A percentile compares a stretch with the other conserved stretches of the same genome.
Conservation (phyloP, 2,113 vertebrate genomes). For the Ploceus nigricollis region DNA sequence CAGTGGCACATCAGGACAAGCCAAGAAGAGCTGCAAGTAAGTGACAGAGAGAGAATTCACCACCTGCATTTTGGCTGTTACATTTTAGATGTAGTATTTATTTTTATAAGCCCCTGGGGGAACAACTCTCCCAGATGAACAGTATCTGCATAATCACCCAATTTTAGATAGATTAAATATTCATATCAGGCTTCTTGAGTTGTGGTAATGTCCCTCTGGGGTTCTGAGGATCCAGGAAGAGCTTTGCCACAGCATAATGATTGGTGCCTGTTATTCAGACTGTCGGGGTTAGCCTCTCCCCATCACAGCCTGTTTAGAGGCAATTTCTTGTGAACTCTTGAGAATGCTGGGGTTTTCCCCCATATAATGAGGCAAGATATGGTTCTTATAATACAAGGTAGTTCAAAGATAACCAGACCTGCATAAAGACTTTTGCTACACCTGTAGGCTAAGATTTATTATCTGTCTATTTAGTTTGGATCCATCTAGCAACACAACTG, state of each 20-base stretch:
- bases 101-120: conserved; percentile 61
- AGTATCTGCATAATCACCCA: conserved; percentile 68
- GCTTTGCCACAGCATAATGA: background rate
- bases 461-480: background rate
- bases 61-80: conserved; percentile 41
- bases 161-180: conserved; percentile 67
- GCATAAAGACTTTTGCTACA: background rate
- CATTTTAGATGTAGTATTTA: conserved; percentile 47
- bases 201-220: conserved; percentile 38
- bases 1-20: background rate
- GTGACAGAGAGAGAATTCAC: background rate
- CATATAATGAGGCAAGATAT: background rate
- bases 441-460: background rate
- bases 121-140: conserved; percentile 49
- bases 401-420: background rate
- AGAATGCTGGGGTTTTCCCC: background rate
- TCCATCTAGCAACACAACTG: background rate
- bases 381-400: background rate
- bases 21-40: background rate
- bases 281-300: background rate
- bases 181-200: conserved; percentile 47
- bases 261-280: background rate
- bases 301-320: background rate
- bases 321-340: background rate
- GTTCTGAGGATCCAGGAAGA: conserved; percentile 26